Evolutionary conservation across 2,888 invertebrate genomes (phyloP).

Genomic region (Criorhina ranunculi): DNA sequence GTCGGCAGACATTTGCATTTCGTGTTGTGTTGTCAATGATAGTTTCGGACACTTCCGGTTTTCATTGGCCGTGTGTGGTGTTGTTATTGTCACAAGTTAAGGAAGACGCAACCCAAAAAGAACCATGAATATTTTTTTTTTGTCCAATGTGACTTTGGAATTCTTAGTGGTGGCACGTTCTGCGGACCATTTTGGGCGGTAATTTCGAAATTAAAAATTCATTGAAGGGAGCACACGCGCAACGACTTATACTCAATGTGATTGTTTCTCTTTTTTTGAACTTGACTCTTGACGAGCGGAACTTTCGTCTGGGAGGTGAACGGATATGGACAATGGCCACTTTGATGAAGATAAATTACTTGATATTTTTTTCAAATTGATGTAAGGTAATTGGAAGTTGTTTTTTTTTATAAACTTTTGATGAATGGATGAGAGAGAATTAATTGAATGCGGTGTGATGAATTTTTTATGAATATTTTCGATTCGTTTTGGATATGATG

Average conservation of each 20-base stretch:
- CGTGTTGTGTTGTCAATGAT: slow-evolving; percentile 34
- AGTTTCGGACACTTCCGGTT: slow-evolving; percentile 68
- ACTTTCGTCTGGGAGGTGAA: slow-evolving; percentile 68
- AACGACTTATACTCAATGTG: slow-evolving; percentile 13
- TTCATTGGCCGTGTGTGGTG: slow-evolving; percentile 30
- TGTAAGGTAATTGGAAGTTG: slow-evolving; percentile 50
- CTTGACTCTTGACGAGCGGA: slow-evolving; percentile 60
- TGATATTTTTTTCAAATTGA: slow-evolving; percentile 34
- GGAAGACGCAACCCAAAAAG: slow-evolving; percentile 73
- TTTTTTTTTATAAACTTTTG: slow-evolving; percentile 24
- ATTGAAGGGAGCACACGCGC: slow-evolving; percentile 60
- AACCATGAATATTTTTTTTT: slow-evolving; percentile 53
- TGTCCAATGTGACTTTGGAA: slow-evolving; percentile 42
- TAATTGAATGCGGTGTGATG: slow-evolving; percentile 27
- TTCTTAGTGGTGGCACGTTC: slow-evolving; percentile 66
- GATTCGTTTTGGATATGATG: neutral
- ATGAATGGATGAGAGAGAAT: slow-evolving; percentile 32
- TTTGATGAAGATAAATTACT: slow-evolving; percentile 64
- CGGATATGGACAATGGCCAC: slow-evolving; percentile 67
- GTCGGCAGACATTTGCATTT: slow-evolving; percentile 56
- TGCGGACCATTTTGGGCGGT: slow-evolving; percentile 60
- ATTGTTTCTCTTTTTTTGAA: slow-evolving; percentile 38
- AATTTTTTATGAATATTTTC: slow-evolving; percentile 19
- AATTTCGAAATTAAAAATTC: slow-evolving; percentile 68
- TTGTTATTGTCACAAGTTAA: slow-evolving; percentile 24